phyloP scores from a whole-genome alignment of 2,113 vertebrate species.

The Phalacrocorax carbo region DNA sequence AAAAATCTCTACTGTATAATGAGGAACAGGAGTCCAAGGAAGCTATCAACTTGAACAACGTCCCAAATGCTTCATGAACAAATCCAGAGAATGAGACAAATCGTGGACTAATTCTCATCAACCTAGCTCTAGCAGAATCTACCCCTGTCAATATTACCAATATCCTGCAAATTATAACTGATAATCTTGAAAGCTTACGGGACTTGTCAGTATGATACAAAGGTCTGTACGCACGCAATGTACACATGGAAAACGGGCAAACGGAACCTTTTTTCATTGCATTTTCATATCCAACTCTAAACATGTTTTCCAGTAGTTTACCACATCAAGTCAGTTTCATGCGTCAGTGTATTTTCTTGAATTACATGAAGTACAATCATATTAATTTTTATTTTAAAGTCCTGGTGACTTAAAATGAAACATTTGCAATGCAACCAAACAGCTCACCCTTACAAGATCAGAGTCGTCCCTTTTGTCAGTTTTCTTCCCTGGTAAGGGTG shows the following conservation, averaged over 20 bases:
- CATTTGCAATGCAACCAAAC: background rate
- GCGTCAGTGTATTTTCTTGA: background rate
- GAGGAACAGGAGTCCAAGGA: background rate
- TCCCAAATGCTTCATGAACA: background rate
- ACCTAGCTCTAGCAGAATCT: background rate
- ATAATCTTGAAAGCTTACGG: background rate
- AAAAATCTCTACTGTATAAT: background rate
- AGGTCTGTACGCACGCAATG: background rate
- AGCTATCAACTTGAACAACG: background rate
- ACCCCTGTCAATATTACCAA: background rate
- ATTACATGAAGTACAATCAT: background rate
- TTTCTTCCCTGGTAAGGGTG: conserved; percentile 81
- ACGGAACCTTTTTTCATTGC: background rate
- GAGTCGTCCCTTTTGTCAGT: conserved; percentile 83
- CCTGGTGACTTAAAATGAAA: background rate
- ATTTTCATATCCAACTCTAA: background rate
- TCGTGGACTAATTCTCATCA: background rate
- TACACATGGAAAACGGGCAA: background rate
- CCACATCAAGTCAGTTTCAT: background rate
- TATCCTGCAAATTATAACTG: background rate
- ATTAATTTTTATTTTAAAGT: background rate
- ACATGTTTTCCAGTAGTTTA: background rate
- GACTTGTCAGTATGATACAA: background rate
- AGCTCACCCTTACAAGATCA: conserved; percentile 82
- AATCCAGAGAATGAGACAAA: background rate